Conservation (phyloP, 2,797 vertebrate species). For the Acropternis orthonyx region DNA sequence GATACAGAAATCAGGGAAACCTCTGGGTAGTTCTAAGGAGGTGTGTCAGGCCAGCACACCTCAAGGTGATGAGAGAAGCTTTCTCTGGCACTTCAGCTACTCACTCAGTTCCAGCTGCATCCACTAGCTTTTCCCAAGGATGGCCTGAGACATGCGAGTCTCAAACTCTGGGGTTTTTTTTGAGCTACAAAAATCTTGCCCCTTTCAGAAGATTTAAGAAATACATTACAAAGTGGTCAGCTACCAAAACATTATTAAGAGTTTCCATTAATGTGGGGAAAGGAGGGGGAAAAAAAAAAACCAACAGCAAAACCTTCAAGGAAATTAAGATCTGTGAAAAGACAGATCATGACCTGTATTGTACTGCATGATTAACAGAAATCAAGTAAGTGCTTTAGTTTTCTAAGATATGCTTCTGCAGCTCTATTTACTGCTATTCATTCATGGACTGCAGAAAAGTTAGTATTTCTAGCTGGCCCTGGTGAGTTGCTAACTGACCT, state of each 20-base stretch:
- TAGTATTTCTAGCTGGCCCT: background rate
- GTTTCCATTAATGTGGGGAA: background rate
- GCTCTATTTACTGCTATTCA: background rate
- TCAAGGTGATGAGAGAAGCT: background rate
- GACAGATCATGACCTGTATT: background rate
- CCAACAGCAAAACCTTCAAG: background rate
- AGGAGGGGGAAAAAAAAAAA: background rate
- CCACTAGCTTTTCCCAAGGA: background rate
- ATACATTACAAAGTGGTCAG: background rate
- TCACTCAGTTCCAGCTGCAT: background rate
- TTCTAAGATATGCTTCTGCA: background rate
- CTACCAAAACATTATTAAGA: background rate
- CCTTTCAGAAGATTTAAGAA: background rate
- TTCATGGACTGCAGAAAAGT: background rate
- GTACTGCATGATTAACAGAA: background rate
- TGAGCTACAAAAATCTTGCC: background rate
- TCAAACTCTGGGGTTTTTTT: no score
- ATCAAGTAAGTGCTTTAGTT: background rate
- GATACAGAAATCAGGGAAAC: background rate
- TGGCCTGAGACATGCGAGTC: accelerated
- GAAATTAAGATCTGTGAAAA: background rate
- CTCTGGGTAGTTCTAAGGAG: background rate
- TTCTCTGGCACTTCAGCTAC: background rate
- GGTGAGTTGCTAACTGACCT: background rate
- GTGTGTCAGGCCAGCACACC: accelerated